These are phyloP conservation scores for Sebastiscus albofasciatus DNA, from an alignment of 2,797 vertebrate genomes.

Conservation along the genomic window DNA sequence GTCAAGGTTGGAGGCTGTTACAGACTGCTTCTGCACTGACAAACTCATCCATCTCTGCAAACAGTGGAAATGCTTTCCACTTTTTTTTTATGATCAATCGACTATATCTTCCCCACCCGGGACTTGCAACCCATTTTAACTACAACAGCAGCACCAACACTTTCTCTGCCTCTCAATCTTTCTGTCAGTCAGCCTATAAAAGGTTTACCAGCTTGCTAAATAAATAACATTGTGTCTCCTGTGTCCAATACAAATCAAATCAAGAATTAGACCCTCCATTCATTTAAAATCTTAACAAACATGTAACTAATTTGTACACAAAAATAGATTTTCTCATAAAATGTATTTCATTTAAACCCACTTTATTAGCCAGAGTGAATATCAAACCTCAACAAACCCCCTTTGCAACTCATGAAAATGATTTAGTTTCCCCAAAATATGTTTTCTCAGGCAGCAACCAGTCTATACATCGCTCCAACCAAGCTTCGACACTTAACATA, in stretches of 20 bases:
- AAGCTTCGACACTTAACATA: not conserved
- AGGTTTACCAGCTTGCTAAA: not conserved
- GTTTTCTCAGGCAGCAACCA: not conserved
- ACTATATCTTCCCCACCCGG: not conserved
- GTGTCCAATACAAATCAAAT: not conserved
- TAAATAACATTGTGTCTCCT: accelerated
- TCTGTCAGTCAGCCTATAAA: not conserved
- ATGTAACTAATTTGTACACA: not conserved
- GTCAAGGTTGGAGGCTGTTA: not conserved
- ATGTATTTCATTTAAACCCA: not conserved
- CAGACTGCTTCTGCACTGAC: not conserved
- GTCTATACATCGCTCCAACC: not conserved
- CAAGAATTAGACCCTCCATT: not conserved
- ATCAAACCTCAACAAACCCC: not conserved
- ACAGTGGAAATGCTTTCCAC: not conserved
- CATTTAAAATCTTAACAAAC: not conserved
- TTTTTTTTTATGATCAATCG: slow-evolving; percentile 2
- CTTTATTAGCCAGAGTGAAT: not conserved
- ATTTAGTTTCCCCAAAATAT: not conserved
- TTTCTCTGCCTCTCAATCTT: not conserved
- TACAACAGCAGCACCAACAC: not conserved
- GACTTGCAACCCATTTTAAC: not conserved
- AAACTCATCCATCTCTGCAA: not conserved
- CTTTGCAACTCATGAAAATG: not conserved
- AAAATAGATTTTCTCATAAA: not conserved